phyloP scores from a whole-genome alignment of 2,888 invertebrate genomes.

The Latrodectus hesperus region DNA sequence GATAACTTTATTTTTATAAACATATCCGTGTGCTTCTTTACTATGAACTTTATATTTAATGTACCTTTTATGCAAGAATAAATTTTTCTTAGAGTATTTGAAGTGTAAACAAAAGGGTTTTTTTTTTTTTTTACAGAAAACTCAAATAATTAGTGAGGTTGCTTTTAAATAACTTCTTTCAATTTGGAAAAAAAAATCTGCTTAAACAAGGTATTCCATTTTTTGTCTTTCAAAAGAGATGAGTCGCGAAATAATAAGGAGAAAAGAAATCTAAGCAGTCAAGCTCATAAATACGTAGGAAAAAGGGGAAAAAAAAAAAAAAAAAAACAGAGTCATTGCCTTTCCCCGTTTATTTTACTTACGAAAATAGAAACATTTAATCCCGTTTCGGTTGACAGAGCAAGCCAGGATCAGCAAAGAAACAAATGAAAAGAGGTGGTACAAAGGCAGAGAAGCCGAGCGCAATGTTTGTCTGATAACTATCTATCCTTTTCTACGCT shows the following conservation, averaged over 20 bases:
- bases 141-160: background rate
- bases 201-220: background rate
- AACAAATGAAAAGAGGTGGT: constrained; percentile 56
- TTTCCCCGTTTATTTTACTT: constrained; percentile 60
- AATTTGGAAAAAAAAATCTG: constrained; percentile 19
- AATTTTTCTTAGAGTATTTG: background rate
- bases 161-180: constrained; percentile 15
- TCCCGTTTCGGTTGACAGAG: constrained; percentile 65
- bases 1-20: no score
- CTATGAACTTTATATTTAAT: no score
- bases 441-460: constrained; percentile 14
- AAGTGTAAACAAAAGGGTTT: background rate
- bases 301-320: background rate
- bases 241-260: constrained; percentile 2
- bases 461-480: constrained; percentile 42
- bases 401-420: constrained; percentile 56
- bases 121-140: background rate
- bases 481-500: constrained; percentile 42
- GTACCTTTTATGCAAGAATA: no score
- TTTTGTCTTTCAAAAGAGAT: constrained; percentile 18
- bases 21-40: no score
- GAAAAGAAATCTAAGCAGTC: constrained; percentile 33
- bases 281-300: constrained; percentile 37
- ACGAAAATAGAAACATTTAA: constrained; percentile 65
- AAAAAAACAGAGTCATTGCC: constrained; percentile 32